A percentile compares a stretch with the other conserved stretches of the same genome.
Conservation (phyloP, 1,140 invertebrate species). For the Colletes gigas region DNA sequence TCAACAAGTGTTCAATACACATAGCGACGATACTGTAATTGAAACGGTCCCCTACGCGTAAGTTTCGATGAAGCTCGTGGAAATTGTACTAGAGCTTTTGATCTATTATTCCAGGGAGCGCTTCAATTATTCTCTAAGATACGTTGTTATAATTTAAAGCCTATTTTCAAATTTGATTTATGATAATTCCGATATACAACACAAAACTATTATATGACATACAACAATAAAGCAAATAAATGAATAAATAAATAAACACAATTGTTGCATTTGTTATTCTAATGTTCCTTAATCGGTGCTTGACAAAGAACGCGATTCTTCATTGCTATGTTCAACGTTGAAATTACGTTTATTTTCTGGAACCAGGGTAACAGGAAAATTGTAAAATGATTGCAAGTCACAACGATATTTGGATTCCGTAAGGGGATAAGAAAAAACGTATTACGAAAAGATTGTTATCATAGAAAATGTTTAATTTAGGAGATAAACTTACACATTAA, state of each 20-base stretch:
- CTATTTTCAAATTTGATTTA: constrained; percentile 79
- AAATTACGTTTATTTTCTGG: too few species aligned
- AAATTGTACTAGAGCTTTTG: constrained; percentile 68
- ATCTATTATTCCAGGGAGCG: constrained; percentile 71
- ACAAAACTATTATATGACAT: constrained; percentile 78
- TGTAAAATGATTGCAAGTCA: too few species aligned
- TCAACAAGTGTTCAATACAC: constrained; percentile 73
- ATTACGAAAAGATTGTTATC: constrained; percentile 40
- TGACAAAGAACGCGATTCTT: background rate
- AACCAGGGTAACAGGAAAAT: too few species aligned
- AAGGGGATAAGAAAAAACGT: background rate
- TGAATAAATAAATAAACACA: constrained; percentile 51
- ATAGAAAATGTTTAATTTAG: constrained; percentile 80
- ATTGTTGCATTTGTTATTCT: background rate
- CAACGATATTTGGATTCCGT: too few species aligned
- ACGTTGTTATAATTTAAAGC: constrained; percentile 76
- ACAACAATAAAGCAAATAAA: constrained; percentile 78
- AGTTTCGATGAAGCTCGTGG: constrained; percentile 68
- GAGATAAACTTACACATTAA: constrained; percentile 77
- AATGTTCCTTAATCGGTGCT: background rate
- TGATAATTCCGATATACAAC: constrained; percentile 77
- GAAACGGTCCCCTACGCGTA: constrained; percentile 65
- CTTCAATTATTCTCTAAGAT: constrained; percentile 75
- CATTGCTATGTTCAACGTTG: background rate
- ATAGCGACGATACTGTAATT: constrained; percentile 71